Conservation (phyloP, 2,888 invertebrate species). For the Zelleria hepariella region DNA sequence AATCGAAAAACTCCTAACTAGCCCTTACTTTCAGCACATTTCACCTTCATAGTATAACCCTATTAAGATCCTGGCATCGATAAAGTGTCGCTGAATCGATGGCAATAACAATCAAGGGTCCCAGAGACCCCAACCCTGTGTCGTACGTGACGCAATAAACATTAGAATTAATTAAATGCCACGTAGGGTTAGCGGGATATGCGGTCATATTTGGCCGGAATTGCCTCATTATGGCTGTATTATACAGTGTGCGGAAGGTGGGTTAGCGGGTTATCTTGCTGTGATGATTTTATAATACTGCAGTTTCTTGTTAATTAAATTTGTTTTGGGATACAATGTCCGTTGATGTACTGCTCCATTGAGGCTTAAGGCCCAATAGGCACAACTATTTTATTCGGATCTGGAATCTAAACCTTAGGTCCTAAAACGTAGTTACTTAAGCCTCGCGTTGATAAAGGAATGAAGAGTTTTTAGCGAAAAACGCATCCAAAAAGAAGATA, state of each 20-base stretch:
- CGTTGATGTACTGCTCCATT: no score
- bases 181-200: background rate
- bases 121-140: background rate
- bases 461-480: no score
- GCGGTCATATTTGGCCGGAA: background rate
- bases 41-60: background rate
- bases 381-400: no score
- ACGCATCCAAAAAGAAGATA: no score
- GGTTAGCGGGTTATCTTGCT: background rate
- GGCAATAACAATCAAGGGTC: conserved; percentile 5
- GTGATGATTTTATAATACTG: background rate
- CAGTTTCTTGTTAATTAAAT: no score
- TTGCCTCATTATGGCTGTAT: conserved; percentile 1
- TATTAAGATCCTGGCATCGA: background rate
- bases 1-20: background rate
- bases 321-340: no score
- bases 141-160: conserved; percentile 2
- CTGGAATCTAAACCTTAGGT: no score
- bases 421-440: no score
- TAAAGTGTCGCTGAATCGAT: background rate
- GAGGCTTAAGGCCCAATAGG: no score
- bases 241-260: background rate
- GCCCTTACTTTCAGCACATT: background rate
- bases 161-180: conserved; percentile 3
- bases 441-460: no score